Conservation (phyloP, 1,140 invertebrate genomes). For the Solenopsis invicta region DNA sequence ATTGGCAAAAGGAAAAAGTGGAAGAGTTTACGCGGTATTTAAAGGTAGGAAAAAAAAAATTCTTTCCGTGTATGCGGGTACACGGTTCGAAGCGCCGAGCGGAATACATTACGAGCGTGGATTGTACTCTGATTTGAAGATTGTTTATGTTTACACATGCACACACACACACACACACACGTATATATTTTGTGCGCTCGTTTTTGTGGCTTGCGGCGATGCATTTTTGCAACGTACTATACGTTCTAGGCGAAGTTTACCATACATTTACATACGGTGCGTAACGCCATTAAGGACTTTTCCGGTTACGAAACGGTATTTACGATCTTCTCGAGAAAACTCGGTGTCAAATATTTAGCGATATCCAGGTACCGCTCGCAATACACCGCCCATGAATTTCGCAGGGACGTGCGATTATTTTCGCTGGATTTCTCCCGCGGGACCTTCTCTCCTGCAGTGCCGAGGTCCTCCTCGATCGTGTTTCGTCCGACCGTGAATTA, state of each 20-base stretch:
- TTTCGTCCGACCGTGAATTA: constrained; percentile 29
- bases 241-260: constrained; percentile 6
- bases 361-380: constrained; percentile 41
- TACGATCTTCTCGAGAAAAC: constrained; percentile 58
- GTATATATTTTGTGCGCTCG: neutral
- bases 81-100: neutral
- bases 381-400: constrained; percentile 64
- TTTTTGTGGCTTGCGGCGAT: neutral
- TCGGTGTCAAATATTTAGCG: constrained; percentile 67
- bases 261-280: constrained; percentile 23
- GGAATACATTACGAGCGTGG: constrained; percentile 6
- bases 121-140: constrained; percentile 34
- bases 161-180: neutral
- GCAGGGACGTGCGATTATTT: constrained; percentile 64
- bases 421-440: constrained; percentile 49
- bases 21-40: neutral
- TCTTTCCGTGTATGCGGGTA: too few species aligned
- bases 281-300: constrained; percentile 32
- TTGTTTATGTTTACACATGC: constrained; percentile 10
- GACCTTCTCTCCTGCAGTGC: constrained; percentile 3
- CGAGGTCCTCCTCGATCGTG: constrained; percentile 55
- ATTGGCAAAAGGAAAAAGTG: neutral
- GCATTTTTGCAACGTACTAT: neutral
- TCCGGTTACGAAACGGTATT: neutral
- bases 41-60: neutral